Percentiles rank a stretch among this genome's conserved stretches.
phyloP scores from a whole-genome alignment of 2,113 vertebrate species.

The Ciconia maguari region DNA sequence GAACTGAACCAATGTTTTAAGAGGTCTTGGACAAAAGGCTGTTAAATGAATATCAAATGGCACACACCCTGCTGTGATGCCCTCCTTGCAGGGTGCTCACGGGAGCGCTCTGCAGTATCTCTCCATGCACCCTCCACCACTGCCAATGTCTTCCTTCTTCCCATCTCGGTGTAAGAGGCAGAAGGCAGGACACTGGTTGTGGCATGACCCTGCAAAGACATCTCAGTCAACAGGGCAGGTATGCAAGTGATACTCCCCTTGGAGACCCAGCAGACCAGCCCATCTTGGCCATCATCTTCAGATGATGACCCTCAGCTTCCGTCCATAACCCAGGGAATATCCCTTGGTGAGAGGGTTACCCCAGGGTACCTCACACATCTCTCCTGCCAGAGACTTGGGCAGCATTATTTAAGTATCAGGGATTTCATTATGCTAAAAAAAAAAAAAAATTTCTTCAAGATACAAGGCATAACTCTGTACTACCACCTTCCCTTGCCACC shows the following conservation, averaged over 20 bases:
- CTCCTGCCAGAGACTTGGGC: no score
- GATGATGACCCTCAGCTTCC: background rate
- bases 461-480: no score
- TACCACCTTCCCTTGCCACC: no score
- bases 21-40: background rate
- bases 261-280: background rate
- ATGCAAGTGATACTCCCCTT: background rate
- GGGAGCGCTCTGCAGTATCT: accelerated
- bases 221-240: background rate
- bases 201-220: background rate
- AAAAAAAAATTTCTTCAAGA: no score
- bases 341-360: background rate
- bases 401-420: no score
- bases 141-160: background rate
- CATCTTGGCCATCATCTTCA: background rate
- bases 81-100: background rate
- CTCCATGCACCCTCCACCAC: background rate
- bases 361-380: background rate
- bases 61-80: background rate
- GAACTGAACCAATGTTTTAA: background rate
- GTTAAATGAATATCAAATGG: background rate
- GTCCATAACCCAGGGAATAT: background rate
- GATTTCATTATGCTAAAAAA: no score
- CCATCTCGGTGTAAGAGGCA: accelerated
- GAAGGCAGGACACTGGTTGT: background rate